Conservation (phyloP, 53 echinoderm and acorn worm species). For the Mesocentrotus franciscanus region DNA sequence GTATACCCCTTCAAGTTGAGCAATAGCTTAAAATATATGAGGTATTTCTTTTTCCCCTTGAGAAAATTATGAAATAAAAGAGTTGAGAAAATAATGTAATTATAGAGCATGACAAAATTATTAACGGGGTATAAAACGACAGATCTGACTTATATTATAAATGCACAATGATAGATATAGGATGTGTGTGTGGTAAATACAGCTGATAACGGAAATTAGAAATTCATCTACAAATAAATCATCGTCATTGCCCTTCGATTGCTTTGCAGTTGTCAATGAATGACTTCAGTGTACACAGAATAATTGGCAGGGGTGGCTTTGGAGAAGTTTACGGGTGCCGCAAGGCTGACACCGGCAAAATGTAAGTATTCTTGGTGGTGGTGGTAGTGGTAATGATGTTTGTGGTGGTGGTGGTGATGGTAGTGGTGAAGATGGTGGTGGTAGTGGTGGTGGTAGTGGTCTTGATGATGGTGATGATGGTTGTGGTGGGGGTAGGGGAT, state of each 20-base stretch:
- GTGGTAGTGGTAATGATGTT: background rate
- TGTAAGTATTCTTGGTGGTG: constrained; percentile 74
- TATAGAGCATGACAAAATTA: too few species aligned
- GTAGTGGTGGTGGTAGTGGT: background rate
- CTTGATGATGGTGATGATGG: too few species aligned
- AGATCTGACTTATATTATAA: too few species aligned
- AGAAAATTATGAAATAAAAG: too few species aligned
- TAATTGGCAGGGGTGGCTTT: constrained; percentile 99
- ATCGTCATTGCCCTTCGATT: background rate
- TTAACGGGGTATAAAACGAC: too few species aligned
- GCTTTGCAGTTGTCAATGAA: constrained; percentile 97
- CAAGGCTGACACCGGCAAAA: constrained; percentile 99
- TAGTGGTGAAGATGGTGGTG: background rate
- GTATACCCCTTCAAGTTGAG: too few species aligned
- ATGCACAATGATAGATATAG: too few species aligned
- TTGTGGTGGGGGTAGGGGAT: background rate
- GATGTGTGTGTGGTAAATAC: background rate
- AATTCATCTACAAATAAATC: background rate
- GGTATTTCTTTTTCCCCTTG: too few species aligned
- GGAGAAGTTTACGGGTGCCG: constrained; percentile 99
- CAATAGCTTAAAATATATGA: too few species aligned
- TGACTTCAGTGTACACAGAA: constrained; percentile 99
- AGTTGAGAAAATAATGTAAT: too few species aligned
- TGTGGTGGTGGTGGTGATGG: background rate
- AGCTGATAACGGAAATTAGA: background rate